Evolutionary conservation across 2,113 vertebrate species (phyloP), one percentile per base, ranked within the genome.

Genomic region (Atlantisia rogersi): DNA sequence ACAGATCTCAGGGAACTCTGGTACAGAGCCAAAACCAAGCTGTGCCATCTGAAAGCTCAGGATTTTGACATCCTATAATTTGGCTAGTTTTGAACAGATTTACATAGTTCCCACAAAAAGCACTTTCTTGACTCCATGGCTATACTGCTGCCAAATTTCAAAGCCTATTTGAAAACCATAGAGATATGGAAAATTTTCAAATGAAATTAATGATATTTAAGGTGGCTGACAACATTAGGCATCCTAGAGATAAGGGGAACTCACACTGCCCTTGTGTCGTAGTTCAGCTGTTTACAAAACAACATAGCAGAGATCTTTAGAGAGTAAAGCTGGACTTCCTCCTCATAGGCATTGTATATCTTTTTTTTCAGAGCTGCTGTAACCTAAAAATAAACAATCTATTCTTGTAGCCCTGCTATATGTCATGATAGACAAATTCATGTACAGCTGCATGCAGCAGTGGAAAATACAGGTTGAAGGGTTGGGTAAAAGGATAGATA

Each of bases 31-130:
- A 75, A 91, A 93, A 86, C 37, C 10, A 48, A 90, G 53, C 53
- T 79, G 58, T 73, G 90, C 48, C 37, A 64, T 64, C 74, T 93
- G 59, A 95, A 85, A 90, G 40, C 16, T 58, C 52, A 40, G 18
- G 20, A 91, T 92, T 94, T 81, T 86, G 80, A 68, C 82, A 76
- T 76, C 53, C 67, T 75, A 71, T 65, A 32, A 71, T 69, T 95
- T 76, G 62, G 6, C 53, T 84, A 32, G 40, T 82, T 92, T 92
- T 80, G 59, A 92, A 77, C 52, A 65, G 37, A 73, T 58, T 25
- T 65, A 39, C 35, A 11, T 13, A 58, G 46, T 67, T 91, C 37
- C 37, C 44, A 79, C 53, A 89, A 79, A 79, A 90, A 77, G 5
- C 12, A 25, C 75, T 78, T 92, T 78, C 46, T 88, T 86, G 14